Conservation (phyloP, 2,888 invertebrate species). For the Heliconius cydno region DNA sequence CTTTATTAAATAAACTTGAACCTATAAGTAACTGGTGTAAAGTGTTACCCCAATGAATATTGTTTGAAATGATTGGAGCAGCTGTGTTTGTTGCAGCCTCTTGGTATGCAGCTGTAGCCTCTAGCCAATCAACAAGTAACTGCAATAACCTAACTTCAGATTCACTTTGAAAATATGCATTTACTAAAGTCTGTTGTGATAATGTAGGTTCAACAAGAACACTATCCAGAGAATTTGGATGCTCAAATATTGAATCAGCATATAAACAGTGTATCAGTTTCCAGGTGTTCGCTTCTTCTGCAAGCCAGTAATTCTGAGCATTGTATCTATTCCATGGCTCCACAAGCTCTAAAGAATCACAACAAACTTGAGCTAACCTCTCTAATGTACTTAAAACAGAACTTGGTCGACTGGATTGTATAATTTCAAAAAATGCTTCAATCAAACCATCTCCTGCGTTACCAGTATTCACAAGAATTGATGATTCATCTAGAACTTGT, state of each 20-base stretch:
- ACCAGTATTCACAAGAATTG: constrained; percentile 63
- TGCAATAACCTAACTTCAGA: constrained; percentile 88
- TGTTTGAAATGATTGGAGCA: constrained; percentile 77
- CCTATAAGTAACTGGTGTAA: constrained; percentile 88
- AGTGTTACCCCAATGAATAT: constrained; percentile 96
- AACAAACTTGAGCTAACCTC: constrained; percentile 86
- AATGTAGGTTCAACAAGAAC: constrained; percentile 70
- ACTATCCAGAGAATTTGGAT: constrained; percentile 80
- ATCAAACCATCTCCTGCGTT: constrained; percentile 67
- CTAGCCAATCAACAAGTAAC: constrained; percentile 96
- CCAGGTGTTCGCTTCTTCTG: constrained; percentile 95
- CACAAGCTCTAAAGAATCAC: constrained; percentile 83
- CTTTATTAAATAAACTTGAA: constrained; percentile 76
- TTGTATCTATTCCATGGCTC: constrained; percentile 80
- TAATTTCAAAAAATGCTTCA: constrained; percentile 78
- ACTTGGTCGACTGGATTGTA: constrained; percentile 71
- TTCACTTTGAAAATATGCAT: constrained; percentile 75
- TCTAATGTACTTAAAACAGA: constrained; percentile 85
- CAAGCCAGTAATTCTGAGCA: constrained; percentile 84
- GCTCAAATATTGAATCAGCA: constrained; percentile 88
- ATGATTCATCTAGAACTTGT: constrained; percentile 75
- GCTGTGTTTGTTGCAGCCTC: constrained; percentile 83
- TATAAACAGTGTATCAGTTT: constrained; percentile 91
- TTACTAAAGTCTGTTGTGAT: constrained; percentile 72
- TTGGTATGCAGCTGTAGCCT: constrained; percentile 92